phyloP scores from a whole-genome alignment of 1,140 invertebrate species.

The Calliphora vicina region DNA sequence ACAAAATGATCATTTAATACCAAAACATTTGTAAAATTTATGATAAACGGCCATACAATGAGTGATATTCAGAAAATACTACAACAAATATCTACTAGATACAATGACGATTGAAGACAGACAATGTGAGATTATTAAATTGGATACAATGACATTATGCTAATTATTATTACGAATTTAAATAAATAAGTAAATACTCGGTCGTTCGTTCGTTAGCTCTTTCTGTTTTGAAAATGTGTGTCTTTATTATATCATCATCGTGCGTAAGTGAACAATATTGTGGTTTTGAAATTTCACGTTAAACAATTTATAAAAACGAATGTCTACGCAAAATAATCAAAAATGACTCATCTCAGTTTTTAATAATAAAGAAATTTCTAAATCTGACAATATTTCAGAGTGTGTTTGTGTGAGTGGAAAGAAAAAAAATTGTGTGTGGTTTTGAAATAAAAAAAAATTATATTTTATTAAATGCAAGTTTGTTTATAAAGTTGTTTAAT shows the following conservation, averaged over 20 bases:
- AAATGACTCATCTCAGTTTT: background rate
- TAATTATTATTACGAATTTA: too few relatives aligned
- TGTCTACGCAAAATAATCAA: background rate
- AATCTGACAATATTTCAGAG: background rate
- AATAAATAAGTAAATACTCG: too few relatives aligned
- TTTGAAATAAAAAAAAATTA: background rate
- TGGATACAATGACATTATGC: too few relatives aligned
- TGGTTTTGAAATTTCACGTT: slow-evolving; percentile 1
- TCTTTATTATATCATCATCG: background rate
- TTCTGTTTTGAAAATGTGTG: too few relatives aligned
- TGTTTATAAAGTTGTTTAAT: background rate
- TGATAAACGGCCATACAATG: too few relatives aligned
- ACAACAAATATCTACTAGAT: too few relatives aligned
- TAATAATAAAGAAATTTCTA: background rate
- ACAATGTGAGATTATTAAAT: too few relatives aligned
- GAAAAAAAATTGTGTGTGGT: background rate
- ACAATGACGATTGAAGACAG: too few relatives aligned
- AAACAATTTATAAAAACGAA: background rate
- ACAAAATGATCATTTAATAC: background rate
- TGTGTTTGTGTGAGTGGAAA: background rate
- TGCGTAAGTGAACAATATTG: background rate
- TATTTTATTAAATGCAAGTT: background rate
- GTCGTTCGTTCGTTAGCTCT: too few relatives aligned
- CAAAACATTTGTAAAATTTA: background rate
- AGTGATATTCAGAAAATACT: too few relatives aligned